Conservation (phyloP, 1,140 invertebrate genomes). For the Apocrypta bakeri region DNA sequence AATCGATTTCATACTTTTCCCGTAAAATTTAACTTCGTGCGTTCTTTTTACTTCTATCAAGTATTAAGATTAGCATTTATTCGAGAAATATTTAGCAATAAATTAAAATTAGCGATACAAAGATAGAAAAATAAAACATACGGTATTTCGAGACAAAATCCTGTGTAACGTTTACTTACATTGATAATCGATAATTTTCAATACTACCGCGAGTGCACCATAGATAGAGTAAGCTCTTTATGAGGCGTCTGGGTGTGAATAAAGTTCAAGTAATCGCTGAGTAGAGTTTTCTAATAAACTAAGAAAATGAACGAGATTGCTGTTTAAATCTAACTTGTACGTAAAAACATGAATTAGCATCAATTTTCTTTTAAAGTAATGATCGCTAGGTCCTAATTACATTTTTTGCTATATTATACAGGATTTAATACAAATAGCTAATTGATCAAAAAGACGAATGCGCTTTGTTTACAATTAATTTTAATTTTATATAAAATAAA, state of each 20-base stretch:
- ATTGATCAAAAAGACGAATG: too few species aligned
- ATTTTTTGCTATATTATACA: too few species aligned
- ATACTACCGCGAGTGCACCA: not conserved
- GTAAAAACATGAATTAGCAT: not conserved
- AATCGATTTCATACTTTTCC: not conserved
- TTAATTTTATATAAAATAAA: not conserved
- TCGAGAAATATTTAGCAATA: too few species aligned
- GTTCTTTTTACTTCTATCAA: too few species aligned
- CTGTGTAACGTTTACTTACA: not conserved
- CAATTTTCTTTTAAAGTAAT: conserved; percentile 21
- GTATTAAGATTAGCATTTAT: too few species aligned
- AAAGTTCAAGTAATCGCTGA: conserved; percentile 37
- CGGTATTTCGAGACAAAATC: too few species aligned
- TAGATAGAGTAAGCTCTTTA: not conserved
- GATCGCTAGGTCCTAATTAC: too few species aligned
- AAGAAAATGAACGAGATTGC: conserved; percentile 34
- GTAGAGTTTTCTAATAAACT: conserved; percentile 38
- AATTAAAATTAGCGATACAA: too few species aligned
- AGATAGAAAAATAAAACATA: too few species aligned
- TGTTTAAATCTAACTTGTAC: conserved; percentile 1
- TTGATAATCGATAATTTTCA: conserved; percentile 13
- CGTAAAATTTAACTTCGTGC: not conserved
- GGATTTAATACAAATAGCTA: too few species aligned
- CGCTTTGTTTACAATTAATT: not conserved
- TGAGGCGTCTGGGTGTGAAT: not conserved